Conservation (phyloP, 2,113 vertebrate species). For the Pogona vitticeps region DNA sequence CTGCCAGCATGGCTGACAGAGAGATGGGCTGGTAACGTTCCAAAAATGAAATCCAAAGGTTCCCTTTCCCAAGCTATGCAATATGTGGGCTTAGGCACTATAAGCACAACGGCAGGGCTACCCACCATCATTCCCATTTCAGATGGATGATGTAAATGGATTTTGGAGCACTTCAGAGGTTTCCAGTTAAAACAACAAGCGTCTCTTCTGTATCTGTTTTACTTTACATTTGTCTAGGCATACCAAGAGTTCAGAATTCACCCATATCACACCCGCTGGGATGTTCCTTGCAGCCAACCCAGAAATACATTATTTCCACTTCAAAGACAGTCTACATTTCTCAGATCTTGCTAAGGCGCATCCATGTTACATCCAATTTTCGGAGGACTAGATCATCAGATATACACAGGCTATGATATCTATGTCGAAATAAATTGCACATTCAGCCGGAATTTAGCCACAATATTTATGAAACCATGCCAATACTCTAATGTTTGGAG, state of each 20-base stretch:
- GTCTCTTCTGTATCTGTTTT: not conserved
- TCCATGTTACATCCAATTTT: not conserved
- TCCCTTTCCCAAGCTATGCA: too few relatives aligned
- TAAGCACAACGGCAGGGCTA: too few relatives aligned
- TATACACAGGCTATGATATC: not conserved
- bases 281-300: not conserved
- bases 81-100: too few relatives aligned
- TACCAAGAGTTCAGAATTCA: slow-evolving; percentile 1
- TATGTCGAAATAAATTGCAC: slow-evolving; percentile 11
- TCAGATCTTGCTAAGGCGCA: not conserved
- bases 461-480: slow-evolving; percentile 14
- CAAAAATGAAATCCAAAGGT: too few relatives aligned
- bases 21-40: too few relatives aligned
- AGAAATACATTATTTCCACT: slow-evolving; percentile 24
- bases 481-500: slow-evolving; percentile 21
- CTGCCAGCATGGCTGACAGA: too few relatives aligned
- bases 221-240: not conserved
- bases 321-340: not conserved
- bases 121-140: not conserved
- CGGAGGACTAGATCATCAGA: slow-evolving; percentile 5
- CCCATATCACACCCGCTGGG: not conserved
- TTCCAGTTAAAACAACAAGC: not conserved
- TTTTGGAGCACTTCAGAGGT: not conserved
- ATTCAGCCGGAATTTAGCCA: slow-evolving; percentile 32
- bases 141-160: not conserved